These are phyloP conservation scores for Microcebus lehilahytsara DNA, from an alignment of 2,113 vertebrate species.

Conservation along the genomic window DNA sequence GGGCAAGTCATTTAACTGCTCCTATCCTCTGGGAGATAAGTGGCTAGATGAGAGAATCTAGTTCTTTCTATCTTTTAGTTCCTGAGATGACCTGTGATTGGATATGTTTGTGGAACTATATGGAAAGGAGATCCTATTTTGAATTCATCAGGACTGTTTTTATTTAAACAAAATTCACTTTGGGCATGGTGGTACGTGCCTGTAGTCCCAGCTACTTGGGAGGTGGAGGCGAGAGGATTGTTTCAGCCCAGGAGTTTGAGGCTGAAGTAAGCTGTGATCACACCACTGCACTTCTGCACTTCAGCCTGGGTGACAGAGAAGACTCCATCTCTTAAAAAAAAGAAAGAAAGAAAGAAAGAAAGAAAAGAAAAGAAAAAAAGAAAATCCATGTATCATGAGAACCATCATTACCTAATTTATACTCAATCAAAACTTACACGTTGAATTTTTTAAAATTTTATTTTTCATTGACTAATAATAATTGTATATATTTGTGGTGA, in stretches of 20 bases:
- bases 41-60: background rate
- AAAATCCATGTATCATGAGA: background rate
- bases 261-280: background rate
- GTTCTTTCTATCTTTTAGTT: slow-evolving; percentile 1
- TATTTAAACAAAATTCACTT: slow-evolving; percentile 20
- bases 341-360: background rate
- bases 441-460: slow-evolving; percentile 4
- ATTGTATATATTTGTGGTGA: background rate
- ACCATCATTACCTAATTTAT: background rate
- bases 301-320: background rate
- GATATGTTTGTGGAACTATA: slow-evolving; percentile 19
- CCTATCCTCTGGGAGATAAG: background rate
- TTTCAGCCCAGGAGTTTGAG: background rate
- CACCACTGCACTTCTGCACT: background rate
- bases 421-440: background rate
- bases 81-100: background rate
- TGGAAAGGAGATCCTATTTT: slow-evolving; percentile 10
- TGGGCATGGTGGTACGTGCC: background rate
- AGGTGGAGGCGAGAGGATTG: background rate
- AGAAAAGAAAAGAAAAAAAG: background rate
- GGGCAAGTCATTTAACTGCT: background rate
- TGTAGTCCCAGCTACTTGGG: background rate
- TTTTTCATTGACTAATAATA: background rate
- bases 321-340: background rate
- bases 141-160: background rate